Percentiles rank a stretch among this genome's conserved stretches.
These are phyloP conservation scores for Notothenia rossii DNA, from an alignment of 2,113 vertebrate species.

Conservation along the genomic window DNA sequence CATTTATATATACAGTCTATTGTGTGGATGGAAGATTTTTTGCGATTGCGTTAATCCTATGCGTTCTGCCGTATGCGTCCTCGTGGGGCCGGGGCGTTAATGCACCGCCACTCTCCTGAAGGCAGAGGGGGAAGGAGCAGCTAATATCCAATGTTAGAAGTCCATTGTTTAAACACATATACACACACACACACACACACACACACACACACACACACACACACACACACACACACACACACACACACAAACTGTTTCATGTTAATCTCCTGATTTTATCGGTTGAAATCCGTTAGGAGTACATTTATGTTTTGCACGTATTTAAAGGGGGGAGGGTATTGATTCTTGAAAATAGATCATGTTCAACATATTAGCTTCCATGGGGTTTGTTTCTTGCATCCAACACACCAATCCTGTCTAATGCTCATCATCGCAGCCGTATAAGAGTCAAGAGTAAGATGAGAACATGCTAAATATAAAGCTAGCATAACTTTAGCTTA, in stretches of 20 bases:
- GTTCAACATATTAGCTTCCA: background rate
- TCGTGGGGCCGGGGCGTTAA: background rate
- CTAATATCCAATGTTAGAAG: constrained; percentile 4
- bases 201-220: no score
- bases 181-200: no score
- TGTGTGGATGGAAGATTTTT: no score
- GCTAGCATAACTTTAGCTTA: background rate
- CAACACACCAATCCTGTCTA: background rate
- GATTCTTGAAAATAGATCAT: background rate
- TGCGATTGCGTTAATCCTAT: no score
- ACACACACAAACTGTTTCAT: background rate
- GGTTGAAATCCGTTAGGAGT: background rate
- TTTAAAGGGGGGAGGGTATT: background rate
- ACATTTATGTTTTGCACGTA: background rate
- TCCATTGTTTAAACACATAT: background rate
- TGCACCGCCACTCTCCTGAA: constrained; percentile 35
- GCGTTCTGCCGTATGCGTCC: no score
- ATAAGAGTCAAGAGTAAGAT: background rate
- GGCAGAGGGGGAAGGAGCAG: background rate
- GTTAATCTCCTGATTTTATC: background rate
- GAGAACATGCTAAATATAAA: background rate
- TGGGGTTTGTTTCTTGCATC: background rate
- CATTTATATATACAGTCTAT: no score
- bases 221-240: no score
- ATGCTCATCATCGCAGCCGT: background rate